phyloP scores from a whole-genome alignment of 2,797 vertebrate species.

The Pygocentrus nattereri region DNA sequence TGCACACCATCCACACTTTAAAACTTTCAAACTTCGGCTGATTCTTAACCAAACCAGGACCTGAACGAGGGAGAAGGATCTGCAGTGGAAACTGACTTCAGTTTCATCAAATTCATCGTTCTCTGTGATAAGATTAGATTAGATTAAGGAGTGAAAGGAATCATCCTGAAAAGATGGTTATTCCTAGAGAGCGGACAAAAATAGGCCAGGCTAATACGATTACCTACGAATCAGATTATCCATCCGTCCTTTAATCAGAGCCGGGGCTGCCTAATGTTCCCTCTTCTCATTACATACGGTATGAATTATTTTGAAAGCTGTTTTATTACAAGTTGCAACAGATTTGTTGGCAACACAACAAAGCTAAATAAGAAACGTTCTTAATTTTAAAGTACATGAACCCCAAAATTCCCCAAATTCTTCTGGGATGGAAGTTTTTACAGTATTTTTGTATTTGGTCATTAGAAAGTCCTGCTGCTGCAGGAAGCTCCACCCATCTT shows the following conservation, averaged over 20 bases:
- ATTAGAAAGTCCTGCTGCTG: too few relatives aligned
- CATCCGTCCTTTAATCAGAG: conserved; percentile 3
- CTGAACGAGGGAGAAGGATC: not conserved
- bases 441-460: too few relatives aligned
- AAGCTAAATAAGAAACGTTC: too few relatives aligned
- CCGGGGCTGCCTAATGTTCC: not conserved
- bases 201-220: conserved; percentile 26
- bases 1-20: too few relatives aligned
- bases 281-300: conserved; percentile 1
- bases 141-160: conserved; percentile 5
- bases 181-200: not conserved
- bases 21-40: too few relatives aligned
- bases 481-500: too few relatives aligned
- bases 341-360: too few relatives aligned
- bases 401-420: too few relatives aligned
- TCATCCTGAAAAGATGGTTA: not conserved
- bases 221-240: not conserved
- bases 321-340: not conserved
- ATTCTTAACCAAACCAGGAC: too few relatives aligned
- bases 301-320: not conserved
- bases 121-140: conserved; percentile 14
- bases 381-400: too few relatives aligned
- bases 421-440: too few relatives aligned
- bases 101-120: not conserved
- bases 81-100: not conserved